These are phyloP conservation scores for Rhorus exstirpatorius DNA, from an alignment of 2,888 invertebrate species.

Conservation along the genomic window DNA sequence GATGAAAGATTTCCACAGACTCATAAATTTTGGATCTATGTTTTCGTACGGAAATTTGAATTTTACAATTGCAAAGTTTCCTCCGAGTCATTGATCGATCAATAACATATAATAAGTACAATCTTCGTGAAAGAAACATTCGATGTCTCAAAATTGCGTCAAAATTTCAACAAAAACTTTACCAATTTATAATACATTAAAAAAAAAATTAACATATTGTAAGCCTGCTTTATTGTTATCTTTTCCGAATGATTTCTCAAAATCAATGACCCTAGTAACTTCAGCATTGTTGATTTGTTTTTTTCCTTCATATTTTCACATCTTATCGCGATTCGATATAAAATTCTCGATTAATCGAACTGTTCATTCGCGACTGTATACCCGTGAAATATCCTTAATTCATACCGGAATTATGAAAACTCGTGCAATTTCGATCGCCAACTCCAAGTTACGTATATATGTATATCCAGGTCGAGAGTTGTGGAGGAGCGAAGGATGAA, in stretches of 20 bases:
- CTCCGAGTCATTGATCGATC: too few relatives aligned
- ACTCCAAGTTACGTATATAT: slow-evolving; percentile 16
- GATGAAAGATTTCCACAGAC: slow-evolving; percentile 1
- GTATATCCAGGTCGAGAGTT: neutral
- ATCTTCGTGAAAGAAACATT: too few relatives aligned
- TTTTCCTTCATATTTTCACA: too few relatives aligned
- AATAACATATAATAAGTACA: too few relatives aligned
- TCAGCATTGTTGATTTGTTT: too few relatives aligned
- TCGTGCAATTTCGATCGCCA: slow-evolving; percentile 50
- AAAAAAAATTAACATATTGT: too few relatives aligned
- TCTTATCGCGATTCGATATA: neutral
- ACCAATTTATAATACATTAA: too few relatives aligned
- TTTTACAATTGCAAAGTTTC: slow-evolving; percentile 19
- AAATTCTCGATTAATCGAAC: neutral
- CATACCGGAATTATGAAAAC: neutral
- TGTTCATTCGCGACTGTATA: neutral
- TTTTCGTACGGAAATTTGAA: neutral
- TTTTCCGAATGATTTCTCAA: too few relatives aligned
- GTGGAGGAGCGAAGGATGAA: slow-evolving; percentile 21
- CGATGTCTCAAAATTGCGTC: too few relatives aligned
- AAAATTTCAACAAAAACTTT: too few relatives aligned
- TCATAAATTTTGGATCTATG: neutral
- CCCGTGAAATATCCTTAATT: neutral
- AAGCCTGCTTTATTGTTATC: too few relatives aligned
- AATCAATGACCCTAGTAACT: too few relatives aligned